Conservation (phyloP, 2,797 vertebrate species). For the Fratercula arctica region DNA sequence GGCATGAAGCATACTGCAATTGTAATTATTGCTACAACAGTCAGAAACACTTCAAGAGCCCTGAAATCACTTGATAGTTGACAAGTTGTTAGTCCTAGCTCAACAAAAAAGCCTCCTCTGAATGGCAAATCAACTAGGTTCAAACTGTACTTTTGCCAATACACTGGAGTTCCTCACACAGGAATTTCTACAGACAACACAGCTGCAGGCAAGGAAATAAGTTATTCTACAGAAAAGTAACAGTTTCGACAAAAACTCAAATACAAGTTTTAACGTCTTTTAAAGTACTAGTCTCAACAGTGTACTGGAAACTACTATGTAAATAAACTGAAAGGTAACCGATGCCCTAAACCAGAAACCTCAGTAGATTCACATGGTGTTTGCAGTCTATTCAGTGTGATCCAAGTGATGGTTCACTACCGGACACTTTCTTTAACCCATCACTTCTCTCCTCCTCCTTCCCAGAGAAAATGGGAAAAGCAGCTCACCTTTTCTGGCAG, state of each 20-base stretch:
- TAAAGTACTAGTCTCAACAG: not conserved
- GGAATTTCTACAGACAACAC: not conserved
- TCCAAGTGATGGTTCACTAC: not conserved
- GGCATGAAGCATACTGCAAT: not conserved
- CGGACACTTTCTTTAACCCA: not conserved
- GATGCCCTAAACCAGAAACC: not conserved
- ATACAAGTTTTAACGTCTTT: not conserved
- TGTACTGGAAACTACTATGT: not conserved
- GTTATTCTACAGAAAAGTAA: not conserved
- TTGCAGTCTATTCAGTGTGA: not conserved
- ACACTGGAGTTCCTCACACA: not conserved
- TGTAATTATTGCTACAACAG: not conserved
- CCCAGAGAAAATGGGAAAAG: not conserved
- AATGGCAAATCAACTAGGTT: not conserved
- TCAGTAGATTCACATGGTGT: not conserved
- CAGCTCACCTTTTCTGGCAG: not conserved
- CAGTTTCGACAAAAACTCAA: not conserved
- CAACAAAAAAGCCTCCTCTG: not conserved
- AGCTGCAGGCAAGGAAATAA: not conserved
- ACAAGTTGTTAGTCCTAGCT: not conserved
- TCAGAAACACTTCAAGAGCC: not conserved
- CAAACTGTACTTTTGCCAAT: not conserved
- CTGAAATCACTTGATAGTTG: not conserved
- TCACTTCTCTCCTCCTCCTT: not conserved
- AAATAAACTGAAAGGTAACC: not conserved